Percentiles rank a stretch among this genome's conserved stretches.
These are phyloP conservation scores for Gallinago nigripennis DNA, from an alignment of 2,797 vertebrate species.

Conservation along the genomic window DNA sequence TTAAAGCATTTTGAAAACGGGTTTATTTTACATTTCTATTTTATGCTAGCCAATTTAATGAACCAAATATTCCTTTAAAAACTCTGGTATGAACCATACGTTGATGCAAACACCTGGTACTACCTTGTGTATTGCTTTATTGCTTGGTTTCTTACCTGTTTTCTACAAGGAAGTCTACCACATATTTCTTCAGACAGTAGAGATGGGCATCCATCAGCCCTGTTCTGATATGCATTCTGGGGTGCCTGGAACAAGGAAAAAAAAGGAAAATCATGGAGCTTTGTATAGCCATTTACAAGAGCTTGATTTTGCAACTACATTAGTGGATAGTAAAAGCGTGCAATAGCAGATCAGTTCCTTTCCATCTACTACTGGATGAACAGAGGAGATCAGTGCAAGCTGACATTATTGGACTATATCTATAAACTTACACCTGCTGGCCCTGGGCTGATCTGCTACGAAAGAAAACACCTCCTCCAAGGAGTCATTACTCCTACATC, in stretches of 20 bases:
- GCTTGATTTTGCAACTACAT: neutral
- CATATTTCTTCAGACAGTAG: slow-evolving; percentile 95
- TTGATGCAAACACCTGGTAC: neutral
- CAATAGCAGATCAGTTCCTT: neutral
- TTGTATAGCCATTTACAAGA: neutral
- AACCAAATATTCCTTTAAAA: neutral
- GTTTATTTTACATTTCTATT: neutral
- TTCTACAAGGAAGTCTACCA: slow-evolving; percentile 89
- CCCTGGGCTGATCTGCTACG: slow-evolving; percentile 52
- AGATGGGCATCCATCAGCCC: slow-evolving; percentile 95
- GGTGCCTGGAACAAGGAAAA: slow-evolving; percentile 81
- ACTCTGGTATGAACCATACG: neutral
- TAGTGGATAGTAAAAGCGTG: neutral
- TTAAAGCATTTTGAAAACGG: neutral
- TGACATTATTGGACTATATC: slow-evolving; percentile 24
- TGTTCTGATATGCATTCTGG: slow-evolving; percentile 93
- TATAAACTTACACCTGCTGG: slow-evolving; percentile 63
- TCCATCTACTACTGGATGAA: neutral
- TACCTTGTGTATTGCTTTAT: neutral
- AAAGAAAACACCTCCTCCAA: slow-evolving; percentile 59
- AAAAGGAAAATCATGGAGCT: slow-evolving; percentile 19
- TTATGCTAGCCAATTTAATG: neutral
- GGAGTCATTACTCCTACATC: slow-evolving; percentile 63
- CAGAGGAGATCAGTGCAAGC: neutral
- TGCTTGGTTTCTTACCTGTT: slow-evolving; percentile 75